Evolutionary conservation across 1,140 invertebrate species (phyloP).

Genomic region (Teleogryllus occipitalis): DNA sequence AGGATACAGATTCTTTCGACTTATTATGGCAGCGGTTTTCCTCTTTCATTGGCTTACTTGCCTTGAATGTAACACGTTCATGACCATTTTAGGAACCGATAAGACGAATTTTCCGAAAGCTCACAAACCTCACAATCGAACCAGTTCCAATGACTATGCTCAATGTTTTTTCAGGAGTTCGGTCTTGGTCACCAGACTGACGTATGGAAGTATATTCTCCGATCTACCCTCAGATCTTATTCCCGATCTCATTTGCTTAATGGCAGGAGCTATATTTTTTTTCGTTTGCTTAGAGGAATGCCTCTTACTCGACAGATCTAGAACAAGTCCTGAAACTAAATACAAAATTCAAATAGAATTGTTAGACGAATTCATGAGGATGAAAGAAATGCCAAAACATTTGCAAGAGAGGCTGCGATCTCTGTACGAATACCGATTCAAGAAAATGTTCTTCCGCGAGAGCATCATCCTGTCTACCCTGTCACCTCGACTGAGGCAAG

Average conservation of each 20-base stretch:
- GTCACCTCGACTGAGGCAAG: not conserved
- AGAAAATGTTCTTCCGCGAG: not conserved
- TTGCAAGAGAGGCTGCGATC: not conserved
- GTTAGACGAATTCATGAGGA: not conserved
- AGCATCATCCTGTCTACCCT: not conserved
- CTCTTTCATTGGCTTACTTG: not conserved
- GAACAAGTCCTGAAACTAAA: not conserved
- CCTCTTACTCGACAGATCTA: not conserved
- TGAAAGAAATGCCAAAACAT: not conserved
- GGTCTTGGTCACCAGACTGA: no score
- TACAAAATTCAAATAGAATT: not conserved
- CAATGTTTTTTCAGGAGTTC: no score
- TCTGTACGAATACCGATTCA: not conserved
- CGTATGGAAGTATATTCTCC: no score
- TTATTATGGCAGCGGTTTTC: not conserved
- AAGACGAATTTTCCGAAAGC: no score
- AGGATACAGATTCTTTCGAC: not conserved
- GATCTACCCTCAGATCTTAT: no score
- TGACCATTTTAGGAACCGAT: no score
- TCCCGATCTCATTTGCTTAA: no score
- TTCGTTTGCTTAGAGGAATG: no score
- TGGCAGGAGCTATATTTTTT: no score
- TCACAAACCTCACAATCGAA: no score
- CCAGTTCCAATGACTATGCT: no score
- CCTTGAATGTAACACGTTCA: not conserved